phyloP scores from a whole-genome alignment of 2,797 vertebrate genomes.

The Bradypodion pumilum region DNA sequence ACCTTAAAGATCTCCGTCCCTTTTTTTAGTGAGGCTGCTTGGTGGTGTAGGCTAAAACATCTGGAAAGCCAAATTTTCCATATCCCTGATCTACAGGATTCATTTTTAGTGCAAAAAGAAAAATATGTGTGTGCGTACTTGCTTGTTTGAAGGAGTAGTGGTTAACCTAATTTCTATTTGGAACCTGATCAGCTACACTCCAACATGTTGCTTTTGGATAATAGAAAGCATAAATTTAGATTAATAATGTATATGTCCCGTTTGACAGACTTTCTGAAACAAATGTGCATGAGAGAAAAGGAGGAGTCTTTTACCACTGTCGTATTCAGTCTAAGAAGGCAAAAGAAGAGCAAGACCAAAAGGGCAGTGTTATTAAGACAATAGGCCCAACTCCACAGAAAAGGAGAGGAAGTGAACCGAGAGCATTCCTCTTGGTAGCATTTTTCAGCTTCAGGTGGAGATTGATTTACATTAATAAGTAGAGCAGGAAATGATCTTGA shows the following conservation, averaged over 20 bases:
- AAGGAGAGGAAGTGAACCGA: no score
- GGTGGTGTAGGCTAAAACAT: no score
- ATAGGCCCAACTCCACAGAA: no score
- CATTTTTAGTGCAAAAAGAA: neutral
- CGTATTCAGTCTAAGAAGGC: neutral
- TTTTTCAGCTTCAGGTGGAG: neutral
- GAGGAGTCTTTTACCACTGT: neutral
- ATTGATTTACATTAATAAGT: no score
- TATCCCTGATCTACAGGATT: neutral
- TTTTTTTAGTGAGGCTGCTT: neutral
- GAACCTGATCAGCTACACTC: neutral
- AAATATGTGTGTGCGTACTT: no score
- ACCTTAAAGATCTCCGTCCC: no score
- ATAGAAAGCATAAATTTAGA: neutral
- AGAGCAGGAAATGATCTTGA: no score
- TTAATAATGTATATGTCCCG: neutral
- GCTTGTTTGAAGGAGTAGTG: no score
- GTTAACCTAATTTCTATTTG: neutral
- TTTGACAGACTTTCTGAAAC: no score
- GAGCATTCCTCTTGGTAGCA: neutral
- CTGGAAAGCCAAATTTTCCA: neutral
- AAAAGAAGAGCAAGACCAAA: neutral
- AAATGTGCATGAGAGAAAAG: neutral
- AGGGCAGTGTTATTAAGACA: neutral
- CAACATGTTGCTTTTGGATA: neutral